These are phyloP conservation scores for Micropterix aruncella DNA, from an alignment of 2,888 invertebrate genomes.

Conservation along the genomic window DNA sequence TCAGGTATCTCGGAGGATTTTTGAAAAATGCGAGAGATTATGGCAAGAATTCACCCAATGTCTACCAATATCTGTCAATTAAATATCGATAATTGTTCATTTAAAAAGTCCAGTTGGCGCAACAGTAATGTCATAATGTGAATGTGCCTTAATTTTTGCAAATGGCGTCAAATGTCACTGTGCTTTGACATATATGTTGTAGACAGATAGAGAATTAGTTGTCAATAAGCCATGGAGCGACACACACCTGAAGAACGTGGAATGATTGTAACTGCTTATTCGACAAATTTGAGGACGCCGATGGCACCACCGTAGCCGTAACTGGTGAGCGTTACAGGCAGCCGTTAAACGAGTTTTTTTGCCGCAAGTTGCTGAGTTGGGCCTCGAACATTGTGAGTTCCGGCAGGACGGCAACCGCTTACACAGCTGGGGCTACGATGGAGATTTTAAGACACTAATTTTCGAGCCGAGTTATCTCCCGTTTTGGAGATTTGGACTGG, in stretches of 20 bases:
- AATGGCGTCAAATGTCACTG: too few relatives aligned
- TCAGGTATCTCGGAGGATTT: too few relatives aligned
- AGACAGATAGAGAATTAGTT: too few relatives aligned
- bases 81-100: too few relatives aligned
- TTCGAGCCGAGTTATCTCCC: conserved; percentile 8
- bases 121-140: conserved; percentile 2
- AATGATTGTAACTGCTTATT: conserved; percentile 7
- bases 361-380: background rate
- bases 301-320: conserved; percentile 1
- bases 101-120: background rate
- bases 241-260: conserved; percentile 7
- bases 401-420: conserved; percentile 1
- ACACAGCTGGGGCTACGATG: conserved; percentile 8
- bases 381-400: background rate
- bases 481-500: conserved; percentile 5
- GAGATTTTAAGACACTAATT: conserved; percentile 8
- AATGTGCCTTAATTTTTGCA: too few relatives aligned
- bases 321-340: too few relatives aligned
- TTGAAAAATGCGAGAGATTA: too few relatives aligned
- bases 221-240: too few relatives aligned
- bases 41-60: too few relatives aligned
- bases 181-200: too few relatives aligned
- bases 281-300: conserved; percentile 4
- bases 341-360: background rate
- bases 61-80: too few relatives aligned